Conservation (phyloP, 2,113 vertebrate species). For the Poecilia latipinna region DNA sequence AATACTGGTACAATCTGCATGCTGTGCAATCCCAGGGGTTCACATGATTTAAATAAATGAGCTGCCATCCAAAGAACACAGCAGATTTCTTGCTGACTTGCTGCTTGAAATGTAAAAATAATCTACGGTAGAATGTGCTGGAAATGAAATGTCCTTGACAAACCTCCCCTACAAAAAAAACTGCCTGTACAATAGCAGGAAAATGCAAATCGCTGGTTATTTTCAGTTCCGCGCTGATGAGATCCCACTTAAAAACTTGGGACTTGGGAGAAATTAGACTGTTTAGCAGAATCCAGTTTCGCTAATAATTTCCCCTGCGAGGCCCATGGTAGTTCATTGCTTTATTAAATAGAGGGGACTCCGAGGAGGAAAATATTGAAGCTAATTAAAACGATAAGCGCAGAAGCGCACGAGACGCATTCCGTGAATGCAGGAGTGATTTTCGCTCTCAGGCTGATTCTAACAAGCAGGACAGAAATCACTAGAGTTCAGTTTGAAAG, state of each 20-base stretch:
- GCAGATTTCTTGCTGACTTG: slow-evolving; percentile 8
- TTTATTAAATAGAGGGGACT: slow-evolving; percentile 27
- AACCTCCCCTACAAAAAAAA: neutral
- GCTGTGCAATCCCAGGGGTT: neutral
- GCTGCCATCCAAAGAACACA: neutral
- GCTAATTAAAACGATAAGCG: slow-evolving; percentile 43
- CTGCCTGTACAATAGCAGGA: neutral
- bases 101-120: slow-evolving; percentile 1
- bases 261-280: slow-evolving; percentile 10
- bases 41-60: neutral
- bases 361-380: slow-evolving; percentile 3
- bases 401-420: slow-evolving; percentile 20
- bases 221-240: neutral
- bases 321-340: neutral
- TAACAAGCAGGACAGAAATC: slow-evolving; percentile 14
- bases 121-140: slow-evolving; percentile 1
- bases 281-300: slow-evolving; percentile 10
- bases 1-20: slow-evolving; percentile 7
- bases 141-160: slow-evolving; percentile 8
- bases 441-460: slow-evolving; percentile 19
- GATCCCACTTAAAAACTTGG: neutral
- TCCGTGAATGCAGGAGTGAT: slow-evolving; percentile 8
- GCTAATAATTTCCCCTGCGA: slow-evolving; percentile 14
- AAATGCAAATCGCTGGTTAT: neutral
- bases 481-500: neutral